Conservation (phyloP, 2,113 vertebrate genomes). For the Lepus timidus region DNA sequence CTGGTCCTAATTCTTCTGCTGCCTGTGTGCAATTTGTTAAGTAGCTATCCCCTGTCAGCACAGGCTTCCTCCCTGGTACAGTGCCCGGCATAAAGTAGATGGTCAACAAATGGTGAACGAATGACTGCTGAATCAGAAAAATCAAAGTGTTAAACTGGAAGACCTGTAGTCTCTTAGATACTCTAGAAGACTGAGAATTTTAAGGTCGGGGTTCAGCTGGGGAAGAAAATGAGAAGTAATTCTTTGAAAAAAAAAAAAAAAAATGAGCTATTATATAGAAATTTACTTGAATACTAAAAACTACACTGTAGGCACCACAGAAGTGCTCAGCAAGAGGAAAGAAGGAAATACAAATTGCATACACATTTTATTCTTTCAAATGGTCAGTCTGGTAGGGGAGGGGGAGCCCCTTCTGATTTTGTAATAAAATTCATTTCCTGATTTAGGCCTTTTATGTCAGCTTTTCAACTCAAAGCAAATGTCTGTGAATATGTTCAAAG, state of each 20-base stretch:
- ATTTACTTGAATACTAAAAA: not conserved
- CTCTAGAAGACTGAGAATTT: not conserved
- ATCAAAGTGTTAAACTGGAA: not conserved
- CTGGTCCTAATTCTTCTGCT: not conserved
- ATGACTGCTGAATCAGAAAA: not conserved
- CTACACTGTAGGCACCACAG: not conserved
- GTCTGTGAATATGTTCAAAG: slow-evolving; percentile 76
- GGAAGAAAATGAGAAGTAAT: not conserved
- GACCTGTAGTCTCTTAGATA: not conserved
- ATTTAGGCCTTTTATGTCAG: slow-evolving; percentile 80
- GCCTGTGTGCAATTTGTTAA: not conserved
- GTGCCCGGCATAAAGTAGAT: not conserved
- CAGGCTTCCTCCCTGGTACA: not conserved
- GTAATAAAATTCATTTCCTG: slow-evolving; percentile 80
- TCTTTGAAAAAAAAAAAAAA: not conserved
- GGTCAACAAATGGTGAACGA: not conserved
- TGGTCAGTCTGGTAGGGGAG: slow-evolving; percentile 50
- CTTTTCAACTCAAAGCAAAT: slow-evolving; percentile 81
- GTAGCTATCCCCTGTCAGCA: not conserved
- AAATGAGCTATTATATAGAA: not conserved
- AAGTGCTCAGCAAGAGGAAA: not conserved
- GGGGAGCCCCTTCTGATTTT: slow-evolving; percentile 66
- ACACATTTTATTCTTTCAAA: slow-evolving; percentile 51
- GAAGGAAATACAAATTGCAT: slow-evolving; percentile 32
- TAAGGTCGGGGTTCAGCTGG: not conserved